Evolutionary conservation across 2,888 invertebrate species (phyloP).

Genomic region (Archips xylosteana): DNA sequence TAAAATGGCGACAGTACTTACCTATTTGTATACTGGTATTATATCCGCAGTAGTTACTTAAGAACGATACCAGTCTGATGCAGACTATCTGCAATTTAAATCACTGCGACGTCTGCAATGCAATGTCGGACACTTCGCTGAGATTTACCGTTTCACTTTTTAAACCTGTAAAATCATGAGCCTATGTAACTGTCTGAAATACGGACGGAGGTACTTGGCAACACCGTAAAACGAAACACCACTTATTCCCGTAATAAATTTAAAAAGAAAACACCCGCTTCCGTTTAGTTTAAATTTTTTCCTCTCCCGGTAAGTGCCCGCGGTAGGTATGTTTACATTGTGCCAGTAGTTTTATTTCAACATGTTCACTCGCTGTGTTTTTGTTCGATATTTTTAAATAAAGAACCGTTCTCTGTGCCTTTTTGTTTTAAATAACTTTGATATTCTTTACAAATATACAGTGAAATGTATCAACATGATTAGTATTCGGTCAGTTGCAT

Average conservation of each 20-base stretch:
- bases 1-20: background rate
- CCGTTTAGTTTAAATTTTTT: conserved; percentile 51
- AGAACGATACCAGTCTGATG: background rate
- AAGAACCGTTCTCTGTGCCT: conserved; percentile 37
- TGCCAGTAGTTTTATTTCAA: conserved; percentile 54
- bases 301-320: conserved; percentile 50
- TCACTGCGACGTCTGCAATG: background rate
- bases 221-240: conserved; percentile 18
- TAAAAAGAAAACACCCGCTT: conserved; percentile 43
- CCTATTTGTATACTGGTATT: background rate
- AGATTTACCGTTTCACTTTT: background rate
- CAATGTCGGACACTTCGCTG: background rate
- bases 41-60: background rate
- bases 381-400: conserved; percentile 61
- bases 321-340: conserved; percentile 57
- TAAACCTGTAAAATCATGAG: background rate
- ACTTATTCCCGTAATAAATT: conserved; percentile 6
- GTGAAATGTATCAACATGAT: background rate
- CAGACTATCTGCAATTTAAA: background rate
- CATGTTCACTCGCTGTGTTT: conserved; percentile 49
- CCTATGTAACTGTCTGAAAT: background rate
- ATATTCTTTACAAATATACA: conserved; percentile 26
- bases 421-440: conserved; percentile 28
- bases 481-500: conserved; percentile 4
- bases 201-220: background rate